These are phyloP conservation scores for Okapia johnstoni DNA, from an alignment of 2,113 vertebrate species.

Conservation along the genomic window DNA sequence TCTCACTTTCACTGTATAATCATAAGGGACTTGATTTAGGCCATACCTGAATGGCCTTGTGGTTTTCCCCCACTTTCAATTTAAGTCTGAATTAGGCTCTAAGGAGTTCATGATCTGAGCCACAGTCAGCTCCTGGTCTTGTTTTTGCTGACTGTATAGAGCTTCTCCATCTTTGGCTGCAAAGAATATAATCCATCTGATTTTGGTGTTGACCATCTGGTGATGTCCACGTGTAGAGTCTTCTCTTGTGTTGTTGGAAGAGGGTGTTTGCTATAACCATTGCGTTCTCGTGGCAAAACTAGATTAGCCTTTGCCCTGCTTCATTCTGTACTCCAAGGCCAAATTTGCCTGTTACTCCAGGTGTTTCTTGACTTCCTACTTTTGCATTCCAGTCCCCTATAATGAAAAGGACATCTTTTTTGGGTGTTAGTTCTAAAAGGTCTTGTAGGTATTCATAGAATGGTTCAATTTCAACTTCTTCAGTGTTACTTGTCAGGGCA, in stretches of 20 bases:
- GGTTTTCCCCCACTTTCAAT: background rate
- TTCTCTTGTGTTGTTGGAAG: background rate
- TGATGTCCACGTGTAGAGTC: background rate
- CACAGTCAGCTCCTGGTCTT: background rate
- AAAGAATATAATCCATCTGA: background rate
- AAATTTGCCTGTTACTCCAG: background rate
- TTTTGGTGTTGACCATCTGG: background rate
- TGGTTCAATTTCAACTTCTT: background rate
- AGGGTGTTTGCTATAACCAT: background rate
- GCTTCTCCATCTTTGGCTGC: background rate
- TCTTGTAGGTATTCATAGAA: background rate
- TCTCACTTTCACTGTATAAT: background rate
- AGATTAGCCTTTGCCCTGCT: background rate
- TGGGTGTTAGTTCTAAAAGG: background rate
- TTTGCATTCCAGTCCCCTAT: background rate
- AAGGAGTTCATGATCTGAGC: background rate
- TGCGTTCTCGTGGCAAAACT: background rate
- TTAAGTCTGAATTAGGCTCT: background rate
- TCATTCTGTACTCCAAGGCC: background rate
- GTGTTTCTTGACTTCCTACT: background rate
- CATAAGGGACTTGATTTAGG: background rate
- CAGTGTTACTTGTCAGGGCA: background rate
- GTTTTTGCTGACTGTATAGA: background rate
- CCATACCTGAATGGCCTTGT: background rate
- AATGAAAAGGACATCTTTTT: background rate